Percentiles rank a stretch among this genome's conserved stretches.
These are phyloP conservation scores for Melanocharis versteri DNA, from an alignment of 2,113 vertebrate species.

Conservation along the genomic window DNA sequence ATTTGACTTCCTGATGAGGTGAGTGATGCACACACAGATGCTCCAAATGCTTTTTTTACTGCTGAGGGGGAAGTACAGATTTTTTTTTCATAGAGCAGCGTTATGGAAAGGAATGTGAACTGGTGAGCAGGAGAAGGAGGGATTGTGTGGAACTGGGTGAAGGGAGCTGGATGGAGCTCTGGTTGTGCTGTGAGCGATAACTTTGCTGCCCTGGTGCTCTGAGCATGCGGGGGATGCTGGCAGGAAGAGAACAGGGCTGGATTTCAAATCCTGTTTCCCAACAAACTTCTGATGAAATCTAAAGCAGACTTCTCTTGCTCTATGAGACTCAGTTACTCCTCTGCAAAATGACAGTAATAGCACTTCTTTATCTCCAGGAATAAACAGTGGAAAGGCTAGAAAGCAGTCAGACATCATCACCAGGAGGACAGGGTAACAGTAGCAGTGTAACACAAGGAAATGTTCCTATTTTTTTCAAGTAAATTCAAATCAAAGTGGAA, in stretches of 20 bases:
- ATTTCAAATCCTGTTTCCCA: neutral
- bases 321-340: neutral
- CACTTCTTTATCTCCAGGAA: neutral
- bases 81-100: neutral
- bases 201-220: neutral
- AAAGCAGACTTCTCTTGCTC: neutral
- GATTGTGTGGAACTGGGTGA: neutral
- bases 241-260: rapidly evolving
- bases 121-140: neutral
- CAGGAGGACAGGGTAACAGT: neutral
- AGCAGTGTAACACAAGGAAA: neutral
- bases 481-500: constrained; percentile 19
- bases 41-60: neutral
- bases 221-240: rapidly evolving
- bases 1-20: neutral
- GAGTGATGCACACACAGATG: neutral
- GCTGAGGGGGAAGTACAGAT: neutral
- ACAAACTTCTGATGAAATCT: neutral
- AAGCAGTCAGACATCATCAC: neutral
- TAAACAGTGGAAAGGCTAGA: neutral
- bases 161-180: neutral
- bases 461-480: neutral
- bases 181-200: neutral
- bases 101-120: neutral
- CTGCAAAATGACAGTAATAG: neutral